Conservation (phyloP, 1,140 invertebrate species). For the Acromyrmex heyeri region DNA sequence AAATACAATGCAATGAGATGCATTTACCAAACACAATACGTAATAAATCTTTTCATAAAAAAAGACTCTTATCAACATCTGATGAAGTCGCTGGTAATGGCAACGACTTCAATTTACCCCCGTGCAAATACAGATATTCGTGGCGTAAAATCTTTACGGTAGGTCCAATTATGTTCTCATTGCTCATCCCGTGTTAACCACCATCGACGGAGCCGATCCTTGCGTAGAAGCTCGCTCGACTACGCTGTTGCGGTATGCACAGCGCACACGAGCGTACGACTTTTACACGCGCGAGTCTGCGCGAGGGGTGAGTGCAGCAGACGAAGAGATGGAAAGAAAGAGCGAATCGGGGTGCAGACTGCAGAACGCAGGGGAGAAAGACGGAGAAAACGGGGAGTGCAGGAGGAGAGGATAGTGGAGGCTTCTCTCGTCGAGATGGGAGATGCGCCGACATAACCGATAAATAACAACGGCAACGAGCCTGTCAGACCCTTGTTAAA, state of each 20-base stretch:
- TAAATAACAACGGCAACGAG: slow-evolving; percentile 86
- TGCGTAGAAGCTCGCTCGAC: slow-evolving; percentile 35
- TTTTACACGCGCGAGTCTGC: slow-evolving; percentile 64
- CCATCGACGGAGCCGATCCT: neutral
- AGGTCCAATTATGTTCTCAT: slow-evolving; percentile 64
- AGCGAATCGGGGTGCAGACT: slow-evolving; percentile 13
- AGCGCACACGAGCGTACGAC: slow-evolving; percentile 46
- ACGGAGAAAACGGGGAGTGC: neutral
- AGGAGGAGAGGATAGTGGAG: slow-evolving; percentile 41
- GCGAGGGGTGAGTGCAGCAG: slow-evolving; percentile 37
- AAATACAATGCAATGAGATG: neutral
- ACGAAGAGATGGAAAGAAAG: slow-evolving; percentile 31
- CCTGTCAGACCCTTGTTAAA: slow-evolving; percentile 86
- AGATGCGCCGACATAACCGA: slow-evolving; percentile 85
- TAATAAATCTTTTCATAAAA: slow-evolving; percentile 4
- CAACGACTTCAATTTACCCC: slow-evolving; percentile 37
- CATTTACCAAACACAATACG: neutral
- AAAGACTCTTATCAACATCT: neutral
- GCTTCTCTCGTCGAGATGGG: slow-evolving; percentile 82
- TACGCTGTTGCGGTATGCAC: slow-evolving; percentile 68
- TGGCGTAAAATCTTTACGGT: slow-evolving; percentile 51
- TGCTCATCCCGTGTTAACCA: slow-evolving; percentile 55
- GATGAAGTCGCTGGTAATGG: slow-evolving; percentile 1
- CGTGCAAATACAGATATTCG: slow-evolving; percentile 57
- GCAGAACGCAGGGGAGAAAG: slow-evolving; percentile 34